Evolutionary conservation across 2,113 vertebrate genomes (phyloP).

Genomic region (Phylloscopus trochilus): DNA sequence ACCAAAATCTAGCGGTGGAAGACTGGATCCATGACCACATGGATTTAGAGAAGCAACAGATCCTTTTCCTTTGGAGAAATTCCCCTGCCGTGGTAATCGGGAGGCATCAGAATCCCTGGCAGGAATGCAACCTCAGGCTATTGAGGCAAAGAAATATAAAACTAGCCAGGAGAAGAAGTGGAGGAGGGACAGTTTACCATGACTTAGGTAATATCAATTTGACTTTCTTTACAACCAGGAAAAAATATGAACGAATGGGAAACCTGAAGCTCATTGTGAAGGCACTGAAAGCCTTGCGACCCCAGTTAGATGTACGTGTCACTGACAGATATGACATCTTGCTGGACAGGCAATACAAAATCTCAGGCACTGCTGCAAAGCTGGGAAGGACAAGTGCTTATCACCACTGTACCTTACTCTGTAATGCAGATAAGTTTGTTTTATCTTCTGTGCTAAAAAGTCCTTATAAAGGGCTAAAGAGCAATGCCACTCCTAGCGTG

Average conservation of each 20-base stretch:
- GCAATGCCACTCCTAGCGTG: slow-evolving; percentile 89
- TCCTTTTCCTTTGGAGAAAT: slow-evolving; percentile 92
- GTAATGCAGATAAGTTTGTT: slow-evolving; percentile 74
- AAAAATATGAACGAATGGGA: slow-evolving; percentile 82
- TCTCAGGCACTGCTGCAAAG: slow-evolving; percentile 92
- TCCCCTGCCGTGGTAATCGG: slow-evolving; percentile 87
- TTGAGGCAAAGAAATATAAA: slow-evolving; percentile 78
- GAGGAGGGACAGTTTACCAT: slow-evolving; percentile 93
- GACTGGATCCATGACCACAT: slow-evolving; percentile 92
- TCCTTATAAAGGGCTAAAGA: slow-evolving; percentile 81
- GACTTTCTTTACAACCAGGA: slow-evolving; percentile 91
- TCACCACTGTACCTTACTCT: slow-evolving; percentile 93
- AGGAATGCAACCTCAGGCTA: slow-evolving; percentile 83
- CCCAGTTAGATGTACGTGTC: slow-evolving; percentile 78
- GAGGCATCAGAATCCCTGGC: slow-evolving; percentile 96
- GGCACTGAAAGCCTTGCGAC: slow-evolving; percentile 78
- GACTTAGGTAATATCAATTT: slow-evolving; percentile 96
- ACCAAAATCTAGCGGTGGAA: slow-evolving; percentile 90
- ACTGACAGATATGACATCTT: slow-evolving; percentile 87
- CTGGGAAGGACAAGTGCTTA: slow-evolving; percentile 86
- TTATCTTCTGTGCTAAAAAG: slow-evolving; percentile 82
- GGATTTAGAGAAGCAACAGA: slow-evolving; percentile 72
- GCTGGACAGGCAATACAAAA: slow-evolving; percentile 83
- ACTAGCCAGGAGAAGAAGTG: slow-evolving; percentile 89
- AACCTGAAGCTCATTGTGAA: slow-evolving; percentile 85